Percentiles rank a stretch among this genome's conserved stretches.
Evolutionary conservation across 2,888 invertebrate genomes (phyloP).

Genomic region (Chymomyza amoena): DNA sequence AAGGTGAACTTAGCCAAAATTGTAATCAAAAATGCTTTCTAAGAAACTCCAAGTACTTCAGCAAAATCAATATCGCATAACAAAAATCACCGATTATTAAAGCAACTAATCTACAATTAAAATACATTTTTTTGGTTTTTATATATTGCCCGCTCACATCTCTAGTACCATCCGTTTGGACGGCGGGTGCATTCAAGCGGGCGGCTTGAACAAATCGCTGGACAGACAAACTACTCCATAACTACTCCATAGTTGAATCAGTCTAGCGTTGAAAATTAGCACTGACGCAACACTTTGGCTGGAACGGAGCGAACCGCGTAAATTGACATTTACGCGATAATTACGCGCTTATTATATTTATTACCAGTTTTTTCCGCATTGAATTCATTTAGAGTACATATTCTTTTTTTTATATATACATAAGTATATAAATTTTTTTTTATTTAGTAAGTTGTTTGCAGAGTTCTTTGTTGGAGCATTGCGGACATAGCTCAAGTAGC

Average conservation of each 20-base stretch:
- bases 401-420: slow-evolving; percentile 3
- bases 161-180: background rate
- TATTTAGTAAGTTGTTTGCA: slow-evolving; percentile 1
- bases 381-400: slow-evolving; percentile 37
- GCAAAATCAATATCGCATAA: too few relatives aligned
- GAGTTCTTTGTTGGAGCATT: slow-evolving; percentile 4
- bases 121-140: too few relatives aligned
- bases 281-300: slow-evolving; percentile 64
- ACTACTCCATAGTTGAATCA: slow-evolving; percentile 20
- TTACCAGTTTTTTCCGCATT: slow-evolving; percentile 63
- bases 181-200: background rate
- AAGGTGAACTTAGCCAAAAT: too few relatives aligned
- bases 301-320: slow-evolving; percentile 42
- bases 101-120: too few relatives aligned
- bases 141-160: too few relatives aligned
- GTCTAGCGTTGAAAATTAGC: slow-evolving; percentile 65
- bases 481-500: slow-evolving; percentile 18
- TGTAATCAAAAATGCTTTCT: too few relatives aligned
- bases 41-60: too few relatives aligned
- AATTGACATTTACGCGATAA: slow-evolving; percentile 73
- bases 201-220: background rate
- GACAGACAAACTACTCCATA: background rate
- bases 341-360: slow-evolving; percentile 73
- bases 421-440: slow-evolving; percentile 6
- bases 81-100: too few relatives aligned